Evolutionary conservation across 2,888 invertebrate species (phyloP), one percentile per base, ranked within the genome.

Genomic region (Erebia palarica): DNA sequence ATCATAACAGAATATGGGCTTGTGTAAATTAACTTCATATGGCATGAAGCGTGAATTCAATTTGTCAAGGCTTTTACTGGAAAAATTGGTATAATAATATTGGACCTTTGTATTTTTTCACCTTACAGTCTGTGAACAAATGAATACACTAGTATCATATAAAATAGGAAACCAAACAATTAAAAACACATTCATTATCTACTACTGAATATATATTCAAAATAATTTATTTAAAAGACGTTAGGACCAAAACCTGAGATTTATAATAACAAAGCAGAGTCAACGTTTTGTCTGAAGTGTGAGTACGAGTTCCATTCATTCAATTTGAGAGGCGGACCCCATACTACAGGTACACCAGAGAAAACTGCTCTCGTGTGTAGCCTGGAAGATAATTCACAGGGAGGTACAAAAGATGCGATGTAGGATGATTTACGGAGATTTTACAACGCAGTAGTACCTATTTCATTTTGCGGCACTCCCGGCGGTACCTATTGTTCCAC

Each of bases 391-490:
- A 53, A 65, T 47, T 63, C 63, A 53, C 10, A 42, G 27, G 51
- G 27, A 42, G 36, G 53, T 42, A 53, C 65, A 65, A 65, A 65
- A 65, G 65, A 18, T 53, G 53, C 63, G n/a, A 65, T 42, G 65
- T 21, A 5, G 65, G 16, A 64, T 53, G 53, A 65, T 42, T 65
- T 65, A 53, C 53, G 65, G 65, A 65, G 65, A 55, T 55, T 65
- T 36, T 53, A 36, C 53, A 55, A 53, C 44, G 42, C 59, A 9
- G 44, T 60, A 44, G 44, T 44, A 27, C 27, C 27, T 27, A 60
- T 60, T 60, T 27, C 55, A 47, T 44, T 14, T 61, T 9, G 27
- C 27, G 47, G 36, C 14, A 18, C 18, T 55, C 18, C 27, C 27
- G 3, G 27, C 27, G 27, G 18, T 57, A 53, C 9, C 16, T 10